A percentile compares a stretch with the other conserved stretches of the same genome.
Conservation (phyloP, 2,888 invertebrate genomes). For the Archips xylosteana region DNA sequence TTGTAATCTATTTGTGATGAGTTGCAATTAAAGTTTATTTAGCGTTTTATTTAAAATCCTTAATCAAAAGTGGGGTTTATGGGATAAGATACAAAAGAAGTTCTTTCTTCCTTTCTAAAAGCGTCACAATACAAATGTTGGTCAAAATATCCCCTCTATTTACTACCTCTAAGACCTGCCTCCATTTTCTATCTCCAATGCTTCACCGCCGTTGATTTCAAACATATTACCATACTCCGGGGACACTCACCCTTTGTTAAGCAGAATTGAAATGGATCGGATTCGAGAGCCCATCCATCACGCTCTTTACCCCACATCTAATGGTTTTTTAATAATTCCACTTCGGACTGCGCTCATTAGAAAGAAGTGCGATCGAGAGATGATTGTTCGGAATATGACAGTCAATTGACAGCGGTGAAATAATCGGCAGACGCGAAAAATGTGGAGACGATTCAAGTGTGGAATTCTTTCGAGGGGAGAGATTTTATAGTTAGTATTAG, state of each 20-base stretch:
- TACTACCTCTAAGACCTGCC: background rate
- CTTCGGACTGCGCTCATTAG: slow-evolving; percentile 71
- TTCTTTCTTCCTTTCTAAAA: background rate
- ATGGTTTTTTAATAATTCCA: slow-evolving; percentile 84
- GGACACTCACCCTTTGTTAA: slow-evolving; percentile 77
- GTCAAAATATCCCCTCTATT: background rate
- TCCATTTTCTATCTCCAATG: slow-evolving; percentile 48
- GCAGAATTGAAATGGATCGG: slow-evolving; percentile 84
- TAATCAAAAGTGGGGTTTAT: too few relatives aligned
- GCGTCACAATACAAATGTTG: too few relatives aligned
- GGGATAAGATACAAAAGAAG: too few relatives aligned
- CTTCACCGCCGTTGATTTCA: slow-evolving; percentile 61
- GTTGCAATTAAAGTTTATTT: too few relatives aligned
- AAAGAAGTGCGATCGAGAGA: slow-evolving; percentile 70
- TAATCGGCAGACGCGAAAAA: slow-evolving; percentile 51
- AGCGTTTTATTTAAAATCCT: too few relatives aligned
- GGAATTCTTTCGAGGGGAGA: slow-evolving; percentile 43
- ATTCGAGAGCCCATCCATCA: slow-evolving; percentile 82
- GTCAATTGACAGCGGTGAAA: slow-evolving; percentile 69
- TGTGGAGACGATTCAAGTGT: slow-evolving; percentile 54
- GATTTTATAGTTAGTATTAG: background rate
- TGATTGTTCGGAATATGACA: slow-evolving; percentile 78
- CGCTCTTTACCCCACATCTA: slow-evolving; percentile 74
- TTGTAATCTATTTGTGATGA: too few relatives aligned
- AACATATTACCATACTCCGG: slow-evolving; percentile 71